Evolutionary conservation across 2,113 vertebrate species (phyloP), one percentile per base, ranked within the genome.

Genomic region (Microcebus griseorufus): DNA sequence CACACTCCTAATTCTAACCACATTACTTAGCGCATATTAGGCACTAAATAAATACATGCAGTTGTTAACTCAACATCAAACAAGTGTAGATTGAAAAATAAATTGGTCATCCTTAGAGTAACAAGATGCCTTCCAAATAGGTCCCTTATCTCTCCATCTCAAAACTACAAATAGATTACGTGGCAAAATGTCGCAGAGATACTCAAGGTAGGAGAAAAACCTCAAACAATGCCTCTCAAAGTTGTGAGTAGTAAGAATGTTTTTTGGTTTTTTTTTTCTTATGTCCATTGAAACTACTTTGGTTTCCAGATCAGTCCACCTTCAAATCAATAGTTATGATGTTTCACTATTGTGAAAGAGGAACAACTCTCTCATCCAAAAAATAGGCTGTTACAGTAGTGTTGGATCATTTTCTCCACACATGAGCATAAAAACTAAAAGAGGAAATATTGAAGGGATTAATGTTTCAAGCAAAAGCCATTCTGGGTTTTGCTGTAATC

Each of bases 401-500:
- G 29, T 34, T 58, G 53, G 65, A 51, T 86, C 48, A 76, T 91
- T 96, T 90, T 96, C 72, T 85, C 81, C 73, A 89, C 14, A 55
- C 12, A 42, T 6, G 73, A 91, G 32, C 88, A 96, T 45, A 90
- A 88, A 97, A 87, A 85, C 22, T 62, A 58, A 92, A 96, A 90
- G 84, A 85, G 16, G 48, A 55, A 58, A 9, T 58, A 91, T 82
- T 97, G 34, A 58, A 88, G 81, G 67, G 86, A 95, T 97, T 91
- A 94, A 93, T 79, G 81, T 78, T 94, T 94, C 82, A 96, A 88
- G 94, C 25, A 90, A 97, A 92, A 96, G n/a, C 42, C 58, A 82
- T 60, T 86, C 32, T 73, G n/a, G 3, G 5, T 81, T 88, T 85
- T 65, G 27, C 85, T 42, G 79, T n/a, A 65, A 95, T 95, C 48